phyloP scores from a whole-genome alignment of 2,113 vertebrate genomes.

The Andinoacara biseriatus region DNA sequence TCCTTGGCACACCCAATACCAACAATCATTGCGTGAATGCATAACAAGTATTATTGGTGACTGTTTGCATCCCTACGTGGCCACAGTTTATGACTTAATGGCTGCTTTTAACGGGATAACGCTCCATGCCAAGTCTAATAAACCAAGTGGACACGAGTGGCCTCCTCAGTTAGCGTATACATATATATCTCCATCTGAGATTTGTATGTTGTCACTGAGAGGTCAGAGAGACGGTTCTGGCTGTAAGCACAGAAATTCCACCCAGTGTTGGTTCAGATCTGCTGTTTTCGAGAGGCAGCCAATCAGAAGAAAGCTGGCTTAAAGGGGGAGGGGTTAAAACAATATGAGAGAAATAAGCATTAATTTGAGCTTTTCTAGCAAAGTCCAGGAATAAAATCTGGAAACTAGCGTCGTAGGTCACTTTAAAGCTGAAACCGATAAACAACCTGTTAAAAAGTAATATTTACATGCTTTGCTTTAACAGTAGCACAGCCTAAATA shows the following conservation, averaged over 20 bases:
- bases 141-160: neutral
- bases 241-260: neutral
- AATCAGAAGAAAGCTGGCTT: neutral
- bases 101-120: accelerated
- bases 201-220: neutral
- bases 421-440: neutral
- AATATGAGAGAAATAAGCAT: neutral
- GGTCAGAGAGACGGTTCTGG: neutral
- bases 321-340: neutral
- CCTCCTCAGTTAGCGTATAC: neutral
- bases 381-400: neutral
- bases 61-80: accelerated
- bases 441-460: accelerated
- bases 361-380: neutral
- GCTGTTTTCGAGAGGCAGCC: neutral
- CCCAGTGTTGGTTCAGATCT: neutral
- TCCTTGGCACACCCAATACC: neutral
- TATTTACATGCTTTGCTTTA: neutral
- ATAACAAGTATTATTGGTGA: neutral
- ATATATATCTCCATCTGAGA: neutral
- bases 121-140: neutral
- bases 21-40: neutral
- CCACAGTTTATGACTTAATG: neutral
- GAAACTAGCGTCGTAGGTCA: neutral
- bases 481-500: neutral